Evolutionary conservation across 2,797 vertebrate species (phyloP).

Genomic region (Tarsius wallacei): DNA sequence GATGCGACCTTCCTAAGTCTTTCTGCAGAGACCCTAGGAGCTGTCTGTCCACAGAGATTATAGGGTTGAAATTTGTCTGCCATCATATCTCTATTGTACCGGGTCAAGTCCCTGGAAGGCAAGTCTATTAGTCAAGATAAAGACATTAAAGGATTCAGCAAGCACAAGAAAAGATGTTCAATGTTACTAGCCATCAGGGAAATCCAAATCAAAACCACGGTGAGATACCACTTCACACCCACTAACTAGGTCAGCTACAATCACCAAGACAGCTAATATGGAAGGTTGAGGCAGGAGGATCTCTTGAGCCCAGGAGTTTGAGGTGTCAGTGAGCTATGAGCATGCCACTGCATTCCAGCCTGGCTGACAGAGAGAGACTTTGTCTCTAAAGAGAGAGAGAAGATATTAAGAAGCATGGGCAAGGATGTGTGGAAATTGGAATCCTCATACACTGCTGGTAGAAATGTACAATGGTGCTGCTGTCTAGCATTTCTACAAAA

Average conservation of each 20-base stretch:
- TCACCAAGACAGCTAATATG: not conserved
- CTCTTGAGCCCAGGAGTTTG: no score
- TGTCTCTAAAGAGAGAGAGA: no score
- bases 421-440: not conserved
- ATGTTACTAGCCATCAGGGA: not conserved
- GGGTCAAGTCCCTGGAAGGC: not conserved
- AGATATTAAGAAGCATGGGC: not conserved
- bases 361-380: no score
- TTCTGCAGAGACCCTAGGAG: not conserved
- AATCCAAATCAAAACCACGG: slow-evolving; percentile 51
- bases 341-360: no score
- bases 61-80: not conserved
- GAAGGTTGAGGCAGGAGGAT: no score
- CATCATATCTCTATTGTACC: not conserved
- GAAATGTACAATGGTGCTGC: not conserved
- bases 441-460: not conserved
- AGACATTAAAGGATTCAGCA: not conserved
- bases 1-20: not conserved
- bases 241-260: not conserved
- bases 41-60: not conserved
- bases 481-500: not conserved
- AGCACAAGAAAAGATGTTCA: not conserved
- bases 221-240: not conserved
- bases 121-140: not conserved
- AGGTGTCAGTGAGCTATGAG: no score